Conservation (phyloP, 2,888 invertebrate genomes). For the Malacosoma neustria region DNA sequence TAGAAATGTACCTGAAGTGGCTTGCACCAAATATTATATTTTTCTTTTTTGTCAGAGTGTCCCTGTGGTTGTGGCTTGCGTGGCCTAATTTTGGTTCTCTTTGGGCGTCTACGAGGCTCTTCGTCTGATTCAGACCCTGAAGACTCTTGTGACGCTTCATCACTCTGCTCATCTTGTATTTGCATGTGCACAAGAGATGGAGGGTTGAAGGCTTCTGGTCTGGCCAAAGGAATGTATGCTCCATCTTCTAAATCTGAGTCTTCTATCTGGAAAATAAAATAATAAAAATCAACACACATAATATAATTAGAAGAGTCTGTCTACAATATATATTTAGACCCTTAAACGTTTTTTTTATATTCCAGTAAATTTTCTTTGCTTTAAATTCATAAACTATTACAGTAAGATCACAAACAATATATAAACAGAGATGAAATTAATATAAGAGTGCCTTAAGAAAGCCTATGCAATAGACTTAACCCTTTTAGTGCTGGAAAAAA, state of each 20-base stretch:
- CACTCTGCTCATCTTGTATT: constrained; percentile 76
- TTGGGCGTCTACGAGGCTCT: constrained; percentile 62
- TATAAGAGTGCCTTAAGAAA: no score
- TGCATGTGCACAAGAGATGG: constrained; percentile 66
- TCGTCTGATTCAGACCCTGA: constrained; percentile 77
- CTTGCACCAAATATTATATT: constrained; percentile 87
- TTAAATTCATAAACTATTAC: no score
- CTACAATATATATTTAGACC: no score
- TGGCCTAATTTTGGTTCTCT: constrained; percentile 67
- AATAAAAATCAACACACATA: no score
- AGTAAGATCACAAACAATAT: no score
- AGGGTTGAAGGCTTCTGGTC: constrained; percentile 71
- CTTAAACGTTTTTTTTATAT: no score
- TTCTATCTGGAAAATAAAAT: constrained; percentile 41
- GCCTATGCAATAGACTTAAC: no score
- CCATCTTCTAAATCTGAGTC: constrained; percentile 71
- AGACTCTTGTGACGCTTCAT: constrained; percentile 68
- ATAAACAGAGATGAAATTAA: no score
- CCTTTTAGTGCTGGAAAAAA: no score
- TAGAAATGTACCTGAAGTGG: constrained; percentile 68
- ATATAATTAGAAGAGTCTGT: no score
- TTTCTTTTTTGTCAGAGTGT: constrained; percentile 73
- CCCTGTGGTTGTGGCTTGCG: constrained; percentile 32
- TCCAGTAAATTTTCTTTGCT: no score
- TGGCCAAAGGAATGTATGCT: constrained; percentile 72